Percentiles rank a stretch among this genome's conserved stretches.
Conservation (phyloP, 1,140 invertebrate species). For the Panagrolaimus sp. region DNA sequence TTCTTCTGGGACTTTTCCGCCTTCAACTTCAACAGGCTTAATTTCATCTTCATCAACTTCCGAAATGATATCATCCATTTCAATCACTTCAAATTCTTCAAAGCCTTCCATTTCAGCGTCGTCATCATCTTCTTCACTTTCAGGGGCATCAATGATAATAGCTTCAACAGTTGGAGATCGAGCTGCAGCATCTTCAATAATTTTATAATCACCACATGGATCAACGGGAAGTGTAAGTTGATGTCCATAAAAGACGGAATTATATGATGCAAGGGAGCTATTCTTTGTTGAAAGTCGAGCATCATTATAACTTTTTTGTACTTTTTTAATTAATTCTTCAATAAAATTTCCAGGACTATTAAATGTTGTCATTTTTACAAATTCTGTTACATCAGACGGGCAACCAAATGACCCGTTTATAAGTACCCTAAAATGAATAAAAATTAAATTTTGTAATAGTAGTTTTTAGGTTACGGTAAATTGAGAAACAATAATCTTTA, state of each 20-base stretch:
- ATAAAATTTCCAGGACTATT: not conserved
- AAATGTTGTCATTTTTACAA: not conserved
- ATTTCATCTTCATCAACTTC: not conserved
- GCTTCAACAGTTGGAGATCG: not conserved
- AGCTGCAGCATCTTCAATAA: not conserved
- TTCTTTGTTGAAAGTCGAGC: not conserved
- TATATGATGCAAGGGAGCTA: not conserved
- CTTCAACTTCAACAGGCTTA: slow-evolving; percentile 10
- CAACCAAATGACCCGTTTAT: slow-evolving; percentile 19
- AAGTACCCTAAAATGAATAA: slow-evolving; percentile 14
- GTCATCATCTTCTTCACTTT: slow-evolving; percentile 9
- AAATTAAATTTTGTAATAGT: too few species aligned
- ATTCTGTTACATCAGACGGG: not conserved
- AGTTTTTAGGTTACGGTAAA: not conserved
- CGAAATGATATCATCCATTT: slow-evolving; percentile 19
- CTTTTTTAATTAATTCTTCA: not conserved
- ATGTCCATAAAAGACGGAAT: not conserved
- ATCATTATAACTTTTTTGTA: not conserved
- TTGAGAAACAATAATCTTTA: not conserved
- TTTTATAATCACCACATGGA: slow-evolving; percentile 16
- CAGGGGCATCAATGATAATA: slow-evolving; percentile 14
- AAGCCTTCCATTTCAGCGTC: not conserved
- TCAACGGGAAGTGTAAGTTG: slow-evolving; percentile 9
- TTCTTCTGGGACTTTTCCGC: not conserved
- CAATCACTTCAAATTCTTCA: slow-evolving; percentile 18